A percentile compares a stretch with the other conserved stretches of the same genome.
phyloP scores from a whole-genome alignment of 2,888 invertebrate species.

The Cataglyphis albicans region DNA sequence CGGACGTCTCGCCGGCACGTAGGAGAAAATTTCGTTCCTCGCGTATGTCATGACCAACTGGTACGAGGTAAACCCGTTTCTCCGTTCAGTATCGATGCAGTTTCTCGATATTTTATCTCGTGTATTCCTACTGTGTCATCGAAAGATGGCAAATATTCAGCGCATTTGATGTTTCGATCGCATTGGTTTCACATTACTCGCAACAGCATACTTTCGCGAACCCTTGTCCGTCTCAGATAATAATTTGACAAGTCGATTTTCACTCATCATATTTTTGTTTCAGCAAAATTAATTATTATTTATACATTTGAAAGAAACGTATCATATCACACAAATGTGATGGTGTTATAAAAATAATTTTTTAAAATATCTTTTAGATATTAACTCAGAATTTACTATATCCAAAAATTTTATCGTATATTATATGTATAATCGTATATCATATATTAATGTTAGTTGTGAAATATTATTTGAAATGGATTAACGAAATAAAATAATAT shows the following conservation, averaged over 20 bases:
- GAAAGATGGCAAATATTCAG: conserved; percentile 33
- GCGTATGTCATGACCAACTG: conserved; percentile 70
- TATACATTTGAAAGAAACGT: neutral
- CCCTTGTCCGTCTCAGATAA: neutral
- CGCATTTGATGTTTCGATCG: conserved; percentile 25
- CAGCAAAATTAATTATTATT: neutral
- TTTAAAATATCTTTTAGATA: neutral
- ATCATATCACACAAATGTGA: neutral
- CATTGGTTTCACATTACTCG: conserved; percentile 30
- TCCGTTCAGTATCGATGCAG: conserved; percentile 42
- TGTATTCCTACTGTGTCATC: conserved; percentile 39
- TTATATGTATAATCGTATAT: neutral
- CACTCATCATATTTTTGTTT: neutral
- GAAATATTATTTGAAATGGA: neutral
- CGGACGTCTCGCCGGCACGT: conserved; percentile 60
- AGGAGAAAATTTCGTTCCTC: conserved; percentile 67
- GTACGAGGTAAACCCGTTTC: conserved; percentile 50
- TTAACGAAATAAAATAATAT: conserved; percentile 2
- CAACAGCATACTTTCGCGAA: neutral
- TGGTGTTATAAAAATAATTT: neutral
- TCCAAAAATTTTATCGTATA: neutral
- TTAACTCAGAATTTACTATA: neutral
- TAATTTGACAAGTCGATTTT: neutral
- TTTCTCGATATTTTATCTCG: conserved; percentile 53
- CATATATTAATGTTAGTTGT: neutral